These are phyloP conservation scores for Pomatorhinus ruficollis DNA, from an alignment of 2,113 vertebrate species.

Conservation along the genomic window DNA sequence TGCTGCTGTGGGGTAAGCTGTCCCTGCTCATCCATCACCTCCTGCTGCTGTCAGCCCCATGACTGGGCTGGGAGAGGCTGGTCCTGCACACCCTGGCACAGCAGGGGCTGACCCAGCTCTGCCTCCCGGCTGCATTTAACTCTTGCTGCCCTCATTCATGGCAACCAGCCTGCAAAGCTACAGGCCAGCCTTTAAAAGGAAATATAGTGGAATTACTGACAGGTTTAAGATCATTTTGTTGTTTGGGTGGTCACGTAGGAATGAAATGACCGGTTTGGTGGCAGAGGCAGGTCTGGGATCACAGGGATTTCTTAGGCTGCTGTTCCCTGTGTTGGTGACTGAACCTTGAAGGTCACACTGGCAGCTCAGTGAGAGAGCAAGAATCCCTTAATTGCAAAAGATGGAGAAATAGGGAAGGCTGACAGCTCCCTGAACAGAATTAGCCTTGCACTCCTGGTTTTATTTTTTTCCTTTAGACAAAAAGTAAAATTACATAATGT, in stretches of 20 bases:
- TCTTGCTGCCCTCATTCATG: accelerated
- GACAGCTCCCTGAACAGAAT: background rate
- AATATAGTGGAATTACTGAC: accelerated
- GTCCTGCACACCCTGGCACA: background rate
- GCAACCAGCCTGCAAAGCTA: background rate
- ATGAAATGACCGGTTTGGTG: background rate
- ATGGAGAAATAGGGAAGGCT: background rate
- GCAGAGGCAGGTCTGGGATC: background rate
- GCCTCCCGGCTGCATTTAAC: background rate
- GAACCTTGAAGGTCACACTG: background rate
- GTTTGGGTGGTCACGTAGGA: background rate
- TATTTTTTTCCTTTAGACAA: background rate
- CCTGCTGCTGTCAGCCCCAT: background rate
- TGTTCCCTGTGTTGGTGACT: accelerated
- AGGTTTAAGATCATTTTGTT: accelerated
- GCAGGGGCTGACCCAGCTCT: background rate
- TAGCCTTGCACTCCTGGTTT: background rate
- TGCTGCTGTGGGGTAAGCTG: background rate
- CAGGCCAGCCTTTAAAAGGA: no score
- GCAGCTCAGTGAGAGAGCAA: background rate
- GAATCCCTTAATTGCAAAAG: background rate
- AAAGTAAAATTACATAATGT: background rate
- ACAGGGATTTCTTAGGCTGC: background rate
- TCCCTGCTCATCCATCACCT: background rate
- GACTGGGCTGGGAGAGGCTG: background rate